Evolutionary conservation across 2,888 invertebrate genomes (phyloP).

Genomic region (Leptinotarsa rubiginosa): DNA sequence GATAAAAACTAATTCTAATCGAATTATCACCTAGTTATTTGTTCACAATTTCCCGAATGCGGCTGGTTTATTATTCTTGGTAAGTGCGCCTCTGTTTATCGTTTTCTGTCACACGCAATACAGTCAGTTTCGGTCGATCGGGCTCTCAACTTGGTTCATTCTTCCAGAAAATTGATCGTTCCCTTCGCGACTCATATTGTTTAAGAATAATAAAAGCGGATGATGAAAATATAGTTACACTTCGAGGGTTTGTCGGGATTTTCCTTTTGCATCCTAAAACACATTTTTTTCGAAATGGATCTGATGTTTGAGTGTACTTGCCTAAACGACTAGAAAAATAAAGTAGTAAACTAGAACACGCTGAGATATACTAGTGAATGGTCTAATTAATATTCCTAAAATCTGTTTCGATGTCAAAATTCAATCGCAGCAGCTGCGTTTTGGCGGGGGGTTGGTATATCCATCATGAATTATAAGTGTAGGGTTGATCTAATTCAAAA

Average conservation of each 20-base stretch:
- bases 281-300: neutral
- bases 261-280: neutral
- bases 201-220: constrained; percentile 21
- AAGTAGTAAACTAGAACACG: too few relatives aligned
- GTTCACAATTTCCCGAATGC: constrained; percentile 1
- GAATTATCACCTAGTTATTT: neutral
- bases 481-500: too few relatives aligned
- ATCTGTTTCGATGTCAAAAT: too few relatives aligned
- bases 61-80: neutral
- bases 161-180: constrained; percentile 51
- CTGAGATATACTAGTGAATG: too few relatives aligned
- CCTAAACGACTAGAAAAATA: too few relatives aligned
- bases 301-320: neutral
- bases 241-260: neutral
- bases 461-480: too few relatives aligned
- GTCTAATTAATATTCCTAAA: too few relatives aligned
- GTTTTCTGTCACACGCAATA: constrained; percentile 47
- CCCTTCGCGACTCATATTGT: constrained; percentile 38
- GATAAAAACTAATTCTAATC: neutral
- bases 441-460: too few relatives aligned
- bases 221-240: neutral
- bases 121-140: constrained; percentile 50
- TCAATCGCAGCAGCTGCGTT: too few relatives aligned
- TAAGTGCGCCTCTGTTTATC: constrained; percentile 32
- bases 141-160: constrained; percentile 48